Evolutionary conservation across 2,888 invertebrate species (phyloP).

Genomic region (Zygaena filipendulae): DNA sequence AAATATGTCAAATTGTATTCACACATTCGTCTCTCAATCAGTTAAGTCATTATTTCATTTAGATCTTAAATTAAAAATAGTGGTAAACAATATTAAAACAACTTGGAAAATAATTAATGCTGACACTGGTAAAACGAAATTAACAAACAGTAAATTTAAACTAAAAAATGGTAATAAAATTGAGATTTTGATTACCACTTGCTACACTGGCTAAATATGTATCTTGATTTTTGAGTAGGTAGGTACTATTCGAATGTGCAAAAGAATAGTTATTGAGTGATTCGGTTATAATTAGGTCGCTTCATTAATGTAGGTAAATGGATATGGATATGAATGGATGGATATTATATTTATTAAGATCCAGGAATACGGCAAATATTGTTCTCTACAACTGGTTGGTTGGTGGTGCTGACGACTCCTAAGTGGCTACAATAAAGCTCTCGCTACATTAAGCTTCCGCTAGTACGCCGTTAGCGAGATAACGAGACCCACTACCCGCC

Average conservation of each 20-base stretch:
- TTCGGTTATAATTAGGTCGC: no score
- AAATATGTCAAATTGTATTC: not conserved
- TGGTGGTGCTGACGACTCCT: no score
- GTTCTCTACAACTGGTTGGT: slow-evolving; percentile 21
- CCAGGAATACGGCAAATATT: no score
- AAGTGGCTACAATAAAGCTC: slow-evolving; percentile 67
- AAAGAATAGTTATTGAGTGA: no score
- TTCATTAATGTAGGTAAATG: no score
- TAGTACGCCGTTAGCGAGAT: slow-evolving; percentile 63
- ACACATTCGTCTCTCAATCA: not conserved
- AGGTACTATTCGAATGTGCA: no score
- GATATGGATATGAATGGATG: no score
- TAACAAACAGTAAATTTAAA: not conserved
- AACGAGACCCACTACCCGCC: slow-evolving; percentile 64
- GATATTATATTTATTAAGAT: no score
- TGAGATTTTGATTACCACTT: no score
- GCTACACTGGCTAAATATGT: no score
- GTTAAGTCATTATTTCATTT: not conserved
- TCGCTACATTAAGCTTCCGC: slow-evolving; percentile 67
- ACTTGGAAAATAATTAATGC: slow-evolving; percentile 1
- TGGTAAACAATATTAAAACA: slow-evolving; percentile 1
- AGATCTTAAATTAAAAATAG: not conserved
- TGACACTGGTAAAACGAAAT: not conserved
- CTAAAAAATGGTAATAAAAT: slow-evolving; percentile 1
- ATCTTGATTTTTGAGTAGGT: no score